A percentile compares a stretch with the other conserved stretches of the same genome.
These are phyloP conservation scores for Drosophila suzukii DNA, from an alignment of 1,140 invertebrate species.

Conservation along the genomic window DNA sequence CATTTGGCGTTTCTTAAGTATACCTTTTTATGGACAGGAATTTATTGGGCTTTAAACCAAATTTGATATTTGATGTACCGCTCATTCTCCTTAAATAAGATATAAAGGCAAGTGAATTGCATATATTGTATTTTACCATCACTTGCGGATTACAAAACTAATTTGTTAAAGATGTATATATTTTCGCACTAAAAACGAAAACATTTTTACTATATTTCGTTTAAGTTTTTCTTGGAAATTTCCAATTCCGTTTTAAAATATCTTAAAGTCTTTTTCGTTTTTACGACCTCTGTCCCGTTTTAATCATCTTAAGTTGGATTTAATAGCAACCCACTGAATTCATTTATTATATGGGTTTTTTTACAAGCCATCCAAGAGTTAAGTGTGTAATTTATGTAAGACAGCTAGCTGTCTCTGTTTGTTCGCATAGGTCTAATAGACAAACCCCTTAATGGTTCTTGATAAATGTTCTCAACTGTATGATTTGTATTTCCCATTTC, in stretches of 20 bases:
- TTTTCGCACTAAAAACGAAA: background rate
- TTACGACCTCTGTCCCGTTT: background rate
- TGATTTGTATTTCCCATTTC: background rate
- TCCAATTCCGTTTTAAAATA: background rate
- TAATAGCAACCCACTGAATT: background rate
- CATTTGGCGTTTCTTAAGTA: conserved; percentile 11
- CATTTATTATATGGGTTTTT: background rate
- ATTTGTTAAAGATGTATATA: background rate
- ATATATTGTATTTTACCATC: background rate
- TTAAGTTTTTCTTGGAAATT: background rate
- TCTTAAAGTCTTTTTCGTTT: background rate
- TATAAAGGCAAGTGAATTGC: background rate
- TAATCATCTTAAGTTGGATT: background rate
- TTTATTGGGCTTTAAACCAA: background rate
- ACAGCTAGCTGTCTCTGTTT: background rate
- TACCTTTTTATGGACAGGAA: background rate
- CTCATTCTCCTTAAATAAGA: background rate
- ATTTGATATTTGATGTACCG: background rate
- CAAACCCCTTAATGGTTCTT: background rate
- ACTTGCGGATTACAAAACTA: background rate
- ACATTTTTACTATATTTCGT: background rate
- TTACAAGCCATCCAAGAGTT: background rate
- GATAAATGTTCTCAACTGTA: background rate
- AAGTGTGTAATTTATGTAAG: background rate
- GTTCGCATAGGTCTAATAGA: background rate